Percentiles rank a stretch among this genome's conserved stretches.
Evolutionary conservation across 2,113 vertebrate genomes (phyloP).

Genomic region (Taxidea taxus): DNA sequence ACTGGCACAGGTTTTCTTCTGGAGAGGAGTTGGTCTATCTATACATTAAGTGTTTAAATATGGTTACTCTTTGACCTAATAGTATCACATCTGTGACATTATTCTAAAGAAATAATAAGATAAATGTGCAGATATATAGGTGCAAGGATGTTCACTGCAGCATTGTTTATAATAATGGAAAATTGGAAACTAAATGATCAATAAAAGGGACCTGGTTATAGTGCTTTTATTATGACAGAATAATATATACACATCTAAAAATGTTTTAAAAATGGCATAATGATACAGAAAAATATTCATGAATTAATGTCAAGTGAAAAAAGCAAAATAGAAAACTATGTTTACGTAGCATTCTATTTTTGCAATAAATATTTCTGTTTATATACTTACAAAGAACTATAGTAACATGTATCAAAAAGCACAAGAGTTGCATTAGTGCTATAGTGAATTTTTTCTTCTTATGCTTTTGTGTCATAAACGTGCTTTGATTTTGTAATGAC

Average conservation of each 20-base stretch:
- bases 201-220: background rate
- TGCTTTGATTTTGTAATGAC: background rate
- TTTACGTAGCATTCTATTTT: background rate
- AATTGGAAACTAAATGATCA: background rate
- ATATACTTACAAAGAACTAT: background rate
- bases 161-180: slow-evolving; percentile 25
- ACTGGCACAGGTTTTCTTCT: background rate
- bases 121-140: background rate
- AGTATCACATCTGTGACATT: background rate
- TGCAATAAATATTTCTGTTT: background rate
- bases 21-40: background rate
- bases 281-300: background rate
- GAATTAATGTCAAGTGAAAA: background rate
- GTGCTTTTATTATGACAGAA: background rate
- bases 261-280: background rate
- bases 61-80: background rate
- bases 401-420: background rate
- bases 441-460: background rate
- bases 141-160: slow-evolving; percentile 33
- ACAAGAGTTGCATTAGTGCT: background rate
- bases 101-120: background rate
- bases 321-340: background rate
- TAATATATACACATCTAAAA: background rate
- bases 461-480: background rate
- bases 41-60: background rate